Evolutionary conservation across 2,797 vertebrate species (phyloP), one percentile per base, ranked within the genome.

Genomic region (Aeoliscus strigatus): DNA sequence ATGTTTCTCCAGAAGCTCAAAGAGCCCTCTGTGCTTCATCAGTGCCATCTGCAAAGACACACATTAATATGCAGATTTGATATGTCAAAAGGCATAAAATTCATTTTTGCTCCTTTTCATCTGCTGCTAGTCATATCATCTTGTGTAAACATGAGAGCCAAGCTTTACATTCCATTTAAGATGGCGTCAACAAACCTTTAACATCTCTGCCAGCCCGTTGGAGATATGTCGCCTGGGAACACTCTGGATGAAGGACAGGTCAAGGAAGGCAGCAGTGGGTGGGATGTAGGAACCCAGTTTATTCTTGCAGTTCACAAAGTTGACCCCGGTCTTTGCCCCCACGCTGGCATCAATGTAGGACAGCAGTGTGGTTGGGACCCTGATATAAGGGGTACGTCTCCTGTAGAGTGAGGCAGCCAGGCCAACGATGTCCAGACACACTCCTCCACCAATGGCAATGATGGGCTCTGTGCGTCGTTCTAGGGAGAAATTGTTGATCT

Each of bases 251-350:
- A 91, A 91, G 12, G 87, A 87, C 17, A 89, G 73, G 7, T 91
- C 90, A 2, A 92, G 76, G 36, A 90, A 89, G 10, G 82, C 83
- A 0, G 90, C 90, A 0, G 74, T 60, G 0, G 91, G 90, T 0
- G 90, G 90, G 0, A 88, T 84, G 57, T 91, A 92, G 31, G 85
- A 69, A 8, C 90, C 90, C 0, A 92, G 63, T 61, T 91, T 92
- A 53, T 91, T 92, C 65, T 92, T 92, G 40, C 90, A 91, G 47
- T 90, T 88, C 15, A 88, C 84, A 26, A 92, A 92, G 46, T 92
- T 91, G 8, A 92, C 90, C 1, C 90, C 90, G 0, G 84, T 91
- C 72, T 92, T 92, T 0, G 91, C 90, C 11, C 90, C 90, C 4
- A 91, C 85, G 0, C 90, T 92, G 21, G 88, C 90, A 2, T 91